A percentile compares a stretch with the other conserved stretches of the same genome.
Evolutionary conservation across 2,113 vertebrate species (phyloP).

Genomic region (Cryptomyrus ogoouensis): DNA sequence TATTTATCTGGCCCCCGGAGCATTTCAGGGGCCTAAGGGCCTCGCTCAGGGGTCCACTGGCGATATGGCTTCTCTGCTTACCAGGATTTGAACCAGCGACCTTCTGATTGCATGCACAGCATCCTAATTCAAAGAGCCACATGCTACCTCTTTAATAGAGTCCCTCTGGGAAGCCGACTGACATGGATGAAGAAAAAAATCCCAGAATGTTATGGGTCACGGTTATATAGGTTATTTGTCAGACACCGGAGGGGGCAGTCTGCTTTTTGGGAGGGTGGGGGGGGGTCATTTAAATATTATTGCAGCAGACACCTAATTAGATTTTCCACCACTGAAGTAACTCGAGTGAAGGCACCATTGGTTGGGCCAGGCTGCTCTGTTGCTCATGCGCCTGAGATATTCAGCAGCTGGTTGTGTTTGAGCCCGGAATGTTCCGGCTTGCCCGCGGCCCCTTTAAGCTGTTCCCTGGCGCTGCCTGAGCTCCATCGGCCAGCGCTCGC

Average conservation of each 20-base stretch:
- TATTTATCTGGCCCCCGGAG: neutral
- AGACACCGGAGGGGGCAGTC: neutral
- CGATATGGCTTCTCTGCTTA: neutral
- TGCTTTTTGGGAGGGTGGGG: neutral
- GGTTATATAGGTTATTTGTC: neutral
- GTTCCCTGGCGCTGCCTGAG: neutral
- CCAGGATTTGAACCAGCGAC: neutral
- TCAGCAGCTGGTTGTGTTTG: neutral
- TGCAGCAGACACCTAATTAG: conserved; percentile 3
- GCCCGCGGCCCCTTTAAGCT: neutral
- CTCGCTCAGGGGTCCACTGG: neutral
- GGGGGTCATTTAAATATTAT: neutral
- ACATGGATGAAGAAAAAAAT: neutral
- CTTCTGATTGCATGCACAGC: neutral
- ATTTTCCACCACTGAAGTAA: neutral
- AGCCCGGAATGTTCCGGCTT: neutral
- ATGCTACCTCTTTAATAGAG: neutral
- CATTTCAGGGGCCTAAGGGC: neutral
- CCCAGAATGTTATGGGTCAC: neutral
- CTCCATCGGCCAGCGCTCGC: conserved; percentile 37
- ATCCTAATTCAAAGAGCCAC: neutral
- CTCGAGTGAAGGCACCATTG: neutral
- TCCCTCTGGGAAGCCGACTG: neutral
- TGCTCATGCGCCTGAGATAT: neutral
- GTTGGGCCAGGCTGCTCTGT: neutral